phyloP scores from a whole-genome alignment of 2,113 vertebrate genomes.

The Datnioides undecimradiatus region DNA sequence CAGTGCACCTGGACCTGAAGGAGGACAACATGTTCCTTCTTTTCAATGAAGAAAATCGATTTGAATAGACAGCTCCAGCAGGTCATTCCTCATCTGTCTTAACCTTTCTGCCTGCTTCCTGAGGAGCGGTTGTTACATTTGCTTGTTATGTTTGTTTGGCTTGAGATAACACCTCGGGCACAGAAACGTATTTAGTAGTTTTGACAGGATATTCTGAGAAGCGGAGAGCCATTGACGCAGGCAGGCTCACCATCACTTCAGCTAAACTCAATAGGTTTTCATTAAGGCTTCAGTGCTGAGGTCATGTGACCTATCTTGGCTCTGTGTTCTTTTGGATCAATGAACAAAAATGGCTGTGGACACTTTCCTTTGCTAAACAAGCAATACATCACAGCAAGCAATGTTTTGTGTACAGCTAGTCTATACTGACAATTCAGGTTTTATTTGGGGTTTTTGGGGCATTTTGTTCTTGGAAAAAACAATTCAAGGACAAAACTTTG shows the following conservation, averaged over 20 bases:
- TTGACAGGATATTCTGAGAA: constrained; percentile 57
- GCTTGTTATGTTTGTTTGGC: constrained; percentile 20
- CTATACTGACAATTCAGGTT: background rate
- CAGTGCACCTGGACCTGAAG: constrained; percentile 37
- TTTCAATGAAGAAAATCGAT: constrained; percentile 50
- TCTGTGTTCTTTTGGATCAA: constrained; percentile 38
- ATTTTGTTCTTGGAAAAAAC: background rate
- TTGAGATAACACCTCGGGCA: background rate
- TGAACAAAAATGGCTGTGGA: constrained; percentile 20
- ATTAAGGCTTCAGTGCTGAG: constrained; percentile 47
- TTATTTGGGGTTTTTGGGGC: background rate
- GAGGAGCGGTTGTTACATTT: constrained; percentile 19
- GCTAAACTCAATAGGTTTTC: constrained; percentile 55
- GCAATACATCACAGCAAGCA: background rate
- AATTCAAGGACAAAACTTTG: background rate
- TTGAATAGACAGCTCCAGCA: constrained; percentile 31
- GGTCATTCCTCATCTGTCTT: constrained; percentile 29
- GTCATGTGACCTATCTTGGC: constrained; percentile 37
- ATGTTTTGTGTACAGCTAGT: background rate
- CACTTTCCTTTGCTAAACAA: constrained; percentile 12
- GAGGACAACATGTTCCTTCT: constrained; percentile 46
- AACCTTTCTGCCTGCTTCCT: constrained; percentile 24
- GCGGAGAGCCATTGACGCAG: constrained; percentile 11
- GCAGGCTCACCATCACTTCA: constrained; percentile 25
- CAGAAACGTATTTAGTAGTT: constrained; percentile 17